Evolutionary conservation across 1,140 invertebrate genomes (phyloP), one percentile per base, ranked within the genome.

Genomic region (Anoplophora glabripennis): DNA sequence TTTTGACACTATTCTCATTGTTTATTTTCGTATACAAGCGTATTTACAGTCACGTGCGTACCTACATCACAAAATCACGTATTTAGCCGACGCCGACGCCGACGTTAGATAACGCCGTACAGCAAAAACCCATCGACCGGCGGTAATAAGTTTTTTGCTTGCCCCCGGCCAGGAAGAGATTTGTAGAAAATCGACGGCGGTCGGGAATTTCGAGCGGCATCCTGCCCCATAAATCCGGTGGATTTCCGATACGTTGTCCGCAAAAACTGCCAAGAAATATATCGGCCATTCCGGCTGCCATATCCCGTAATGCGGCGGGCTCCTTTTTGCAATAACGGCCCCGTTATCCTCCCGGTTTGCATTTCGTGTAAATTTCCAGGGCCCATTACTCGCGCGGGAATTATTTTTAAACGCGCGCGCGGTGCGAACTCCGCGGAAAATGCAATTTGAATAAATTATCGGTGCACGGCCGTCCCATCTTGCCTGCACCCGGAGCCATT

Each of bases 281-380:
- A 35, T 51, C 48, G 48, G 48, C 48, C 12, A 51, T 53, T 53
- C 21, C 36, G 37, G 14, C 40, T 36, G 51, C 36, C 51, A 53
- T 40, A 53, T 53, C 34, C 51, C 33, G 51, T 53, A 51, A 51
- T 37, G 38, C 48, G 28, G 48, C 48, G 37, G 34, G 37, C 35
- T 37, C 36, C 51, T 21, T 40, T 53, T 38, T 36, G 51, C 51
- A 53, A 53, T 53, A 53, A 53, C 51, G 42, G 36, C 36, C n/a
- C 36, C 51, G 42, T 53, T 53, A 41, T 53, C 42, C 21, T 38
- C 11, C 36, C 12, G 33, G 51, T 38, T 53, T 38, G 42, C 51
- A 18, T 48, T 48, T 48, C 36, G 46, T 48, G 18, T 48, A 48
- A 48, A 48, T 48, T 48, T 48, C 9, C 21, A 5, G 17, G 44